Conservation (phyloP, 2,888 invertebrate species). For the Trypoxylon attenuatum region DNA sequence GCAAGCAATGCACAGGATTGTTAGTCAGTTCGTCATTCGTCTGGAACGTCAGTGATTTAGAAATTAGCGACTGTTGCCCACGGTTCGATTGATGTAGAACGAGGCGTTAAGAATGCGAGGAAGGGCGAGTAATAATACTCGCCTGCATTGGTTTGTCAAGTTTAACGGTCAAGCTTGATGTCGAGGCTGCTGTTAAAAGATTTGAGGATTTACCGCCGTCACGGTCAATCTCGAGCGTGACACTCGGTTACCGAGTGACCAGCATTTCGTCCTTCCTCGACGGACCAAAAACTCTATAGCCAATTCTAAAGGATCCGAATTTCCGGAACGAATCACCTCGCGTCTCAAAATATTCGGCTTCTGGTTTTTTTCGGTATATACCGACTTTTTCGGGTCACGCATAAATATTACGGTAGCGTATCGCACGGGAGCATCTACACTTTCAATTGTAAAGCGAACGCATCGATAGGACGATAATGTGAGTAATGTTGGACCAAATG, state of each 20-base stretch:
- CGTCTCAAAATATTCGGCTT: not conserved
- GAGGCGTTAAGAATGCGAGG: no score
- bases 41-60: no score
- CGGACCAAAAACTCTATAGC: not conserved
- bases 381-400: not conserved
- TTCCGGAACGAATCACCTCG: not conserved
- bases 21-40: no score
- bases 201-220: not conserved
- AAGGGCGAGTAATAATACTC: no score
- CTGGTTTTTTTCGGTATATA: not conserved
- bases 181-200: slow-evolving; percentile 7
- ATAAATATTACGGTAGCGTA: not conserved
- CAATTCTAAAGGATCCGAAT: not conserved
- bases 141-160: no score
- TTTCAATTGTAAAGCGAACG: slow-evolving; percentile 11
- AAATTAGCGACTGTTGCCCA: no score
- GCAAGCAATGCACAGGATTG: no score
- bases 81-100: no score
- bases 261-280: not conserved
- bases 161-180: no score
- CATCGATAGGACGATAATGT: not conserved
- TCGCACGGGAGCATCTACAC: not conserved
- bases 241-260: slow-evolving; percentile 5
- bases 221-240: slow-evolving; percentile 20
- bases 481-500: not conserved